Evolutionary conservation across 2,113 vertebrate genomes (phyloP).

Genomic region (Proterorhinus semilunaris): DNA sequence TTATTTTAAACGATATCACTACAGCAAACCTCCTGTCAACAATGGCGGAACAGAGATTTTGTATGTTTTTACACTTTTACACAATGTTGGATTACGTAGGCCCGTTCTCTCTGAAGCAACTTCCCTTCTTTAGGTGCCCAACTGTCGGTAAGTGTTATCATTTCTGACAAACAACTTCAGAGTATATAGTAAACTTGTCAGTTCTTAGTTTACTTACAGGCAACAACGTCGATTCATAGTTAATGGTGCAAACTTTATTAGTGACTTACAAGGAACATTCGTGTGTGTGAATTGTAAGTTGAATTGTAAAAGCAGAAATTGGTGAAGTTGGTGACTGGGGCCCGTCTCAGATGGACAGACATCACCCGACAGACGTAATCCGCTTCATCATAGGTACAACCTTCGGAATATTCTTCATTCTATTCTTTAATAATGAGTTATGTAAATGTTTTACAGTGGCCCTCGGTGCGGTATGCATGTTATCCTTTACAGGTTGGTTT

Average conservation of each 20-base stretch:
- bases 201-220: no score
- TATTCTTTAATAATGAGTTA: neutral
- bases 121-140: neutral
- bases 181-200: neutral
- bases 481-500: neutral
- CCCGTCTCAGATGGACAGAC: neutral
- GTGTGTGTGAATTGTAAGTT: neutral
- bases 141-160: neutral
- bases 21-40: no score
- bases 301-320: neutral
- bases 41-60: no score
- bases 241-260: no score
- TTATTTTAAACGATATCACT: no score
- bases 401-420: neutral
- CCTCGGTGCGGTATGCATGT: neutral
- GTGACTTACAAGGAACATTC: neutral
- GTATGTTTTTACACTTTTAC: no score
- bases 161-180: neutral
- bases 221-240: no score
- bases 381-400: neutral
- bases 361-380: neutral
- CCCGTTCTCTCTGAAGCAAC: neutral
- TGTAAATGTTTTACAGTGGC: neutral
- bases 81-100: no score
- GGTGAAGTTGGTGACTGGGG: neutral